Base-by-base conservation (phyloP, 1,140 invertebrate species). In the Forficula auricularia region DNA sequence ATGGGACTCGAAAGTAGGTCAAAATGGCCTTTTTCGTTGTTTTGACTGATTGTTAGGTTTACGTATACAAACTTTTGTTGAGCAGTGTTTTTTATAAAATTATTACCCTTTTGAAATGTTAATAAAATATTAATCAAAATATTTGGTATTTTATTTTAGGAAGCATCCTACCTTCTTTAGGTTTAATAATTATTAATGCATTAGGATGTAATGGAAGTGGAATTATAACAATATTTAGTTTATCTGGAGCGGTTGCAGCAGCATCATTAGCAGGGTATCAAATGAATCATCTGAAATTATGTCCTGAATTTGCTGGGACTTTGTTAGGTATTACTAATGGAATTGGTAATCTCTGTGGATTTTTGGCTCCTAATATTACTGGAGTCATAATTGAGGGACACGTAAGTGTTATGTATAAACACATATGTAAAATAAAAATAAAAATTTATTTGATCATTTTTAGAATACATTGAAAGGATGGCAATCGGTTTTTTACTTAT, bases 311-410 rank as follows among this genome's bases (percentile, higher is more conserved):
- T 59, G 86, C 86, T 8, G 83, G 86, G 50, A 84, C 80, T 1
- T 72, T 90, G 65, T 88, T 89, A 60, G 86, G 86, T 3, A 73
- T 91, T 14, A 86, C 84, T 6, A 92, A 92, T 61, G 82, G 82
- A 1, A 76, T 82, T 14, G 75, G 82, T 3, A 90, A 88, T 54
- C 72, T 82, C 27, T 85, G 84, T 50, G 86, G 86, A 10, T 89
- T 90, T 55, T 56, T 90, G 36, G 84, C 83, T 30, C 87, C 87
- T 1, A 81, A 79, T 51, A 66, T 85, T 13, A 77, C 81, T 35
- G 81, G 82, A 19, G 58, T 67, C 7, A 45, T 63, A 6, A 54
- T 59, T 7, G 58, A 45, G 2, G 43, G 39, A 2, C 34, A 48
- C 12, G 46, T 48, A 35, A 38, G 43, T 44, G 16, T 46, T 19